Evolutionary conservation across 2,888 invertebrate species (phyloP).

Genomic region (Suillia variegata): DNA sequence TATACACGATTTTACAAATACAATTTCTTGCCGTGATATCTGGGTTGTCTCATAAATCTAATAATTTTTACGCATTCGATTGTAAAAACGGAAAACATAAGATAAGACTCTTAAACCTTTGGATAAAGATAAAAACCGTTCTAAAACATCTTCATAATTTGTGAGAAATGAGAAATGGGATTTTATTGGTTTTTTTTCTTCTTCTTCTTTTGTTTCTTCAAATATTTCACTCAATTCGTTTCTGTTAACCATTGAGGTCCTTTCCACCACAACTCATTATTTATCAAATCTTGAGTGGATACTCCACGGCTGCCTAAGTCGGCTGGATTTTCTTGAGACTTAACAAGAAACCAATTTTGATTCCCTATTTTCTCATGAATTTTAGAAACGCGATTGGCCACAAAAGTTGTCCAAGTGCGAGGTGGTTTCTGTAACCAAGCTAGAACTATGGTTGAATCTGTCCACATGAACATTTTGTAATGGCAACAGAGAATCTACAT

Average conservation of each 20-base stretch:
- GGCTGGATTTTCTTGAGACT: constrained; percentile 10
- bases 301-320: constrained; percentile 19
- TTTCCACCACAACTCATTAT: constrained; percentile 17
- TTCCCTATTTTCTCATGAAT: constrained; percentile 9
- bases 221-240: not conserved
- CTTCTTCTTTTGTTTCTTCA: no score
- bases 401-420: no score
- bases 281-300: constrained; percentile 8
- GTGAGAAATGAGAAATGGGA: not conserved
- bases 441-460: no score
- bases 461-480: not conserved
- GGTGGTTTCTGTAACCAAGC: no score
- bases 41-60: not conserved
- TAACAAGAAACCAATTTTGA: constrained; percentile 19
- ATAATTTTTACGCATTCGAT: not conserved
- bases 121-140: not conserved
- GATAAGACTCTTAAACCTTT: not conserved
- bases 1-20: not conserved
- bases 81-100: no score
- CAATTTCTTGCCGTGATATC: not conserved
- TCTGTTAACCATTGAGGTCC: constrained; percentile 13
- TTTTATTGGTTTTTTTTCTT: not conserved
- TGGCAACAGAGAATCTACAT: not conserved
- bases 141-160: not conserved
- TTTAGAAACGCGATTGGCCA: not conserved